Conservation (phyloP, 2,888 invertebrate species). For the Augochlorella aurata region DNA sequence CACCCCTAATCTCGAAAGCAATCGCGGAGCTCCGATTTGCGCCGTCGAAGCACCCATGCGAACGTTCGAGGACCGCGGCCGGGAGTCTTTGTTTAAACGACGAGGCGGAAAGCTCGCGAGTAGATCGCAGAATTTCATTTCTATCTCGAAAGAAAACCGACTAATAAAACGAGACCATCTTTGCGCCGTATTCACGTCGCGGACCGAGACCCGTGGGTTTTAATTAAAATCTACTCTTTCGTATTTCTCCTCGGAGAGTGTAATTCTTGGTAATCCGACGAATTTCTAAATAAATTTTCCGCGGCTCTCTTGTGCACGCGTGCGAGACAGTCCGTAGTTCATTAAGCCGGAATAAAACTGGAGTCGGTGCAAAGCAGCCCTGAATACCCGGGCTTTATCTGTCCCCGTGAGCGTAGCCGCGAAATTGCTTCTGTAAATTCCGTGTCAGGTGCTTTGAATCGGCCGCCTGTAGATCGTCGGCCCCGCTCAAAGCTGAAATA, state of each 20-base stretch:
- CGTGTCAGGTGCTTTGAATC: background rate
- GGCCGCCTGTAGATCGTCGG: background rate
- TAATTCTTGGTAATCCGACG: background rate
- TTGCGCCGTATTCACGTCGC: background rate
- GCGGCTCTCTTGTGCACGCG: background rate
- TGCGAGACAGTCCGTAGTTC: background rate
- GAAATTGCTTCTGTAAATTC: constrained; percentile 6
- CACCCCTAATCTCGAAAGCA: no score
- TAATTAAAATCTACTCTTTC: background rate
- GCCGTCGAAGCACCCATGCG: no score
- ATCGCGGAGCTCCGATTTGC: no score
- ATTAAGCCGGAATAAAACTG: constrained; percentile 2
- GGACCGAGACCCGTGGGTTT: background rate
- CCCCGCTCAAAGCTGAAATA: background rate
- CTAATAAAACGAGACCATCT: no score
- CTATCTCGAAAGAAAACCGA: no score
- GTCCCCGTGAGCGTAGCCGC: background rate
- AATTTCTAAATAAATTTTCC: background rate
- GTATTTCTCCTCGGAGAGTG: background rate
- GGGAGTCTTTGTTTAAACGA: no score
- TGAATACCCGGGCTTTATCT: background rate
- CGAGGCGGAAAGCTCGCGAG: no score
- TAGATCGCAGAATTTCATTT: no score
- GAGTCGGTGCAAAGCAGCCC: background rate
- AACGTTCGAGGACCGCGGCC: no score